These are phyloP conservation scores for Drosophila phalerata DNA, from an alignment of 2,888 invertebrate species.

Conservation along the genomic window DNA sequence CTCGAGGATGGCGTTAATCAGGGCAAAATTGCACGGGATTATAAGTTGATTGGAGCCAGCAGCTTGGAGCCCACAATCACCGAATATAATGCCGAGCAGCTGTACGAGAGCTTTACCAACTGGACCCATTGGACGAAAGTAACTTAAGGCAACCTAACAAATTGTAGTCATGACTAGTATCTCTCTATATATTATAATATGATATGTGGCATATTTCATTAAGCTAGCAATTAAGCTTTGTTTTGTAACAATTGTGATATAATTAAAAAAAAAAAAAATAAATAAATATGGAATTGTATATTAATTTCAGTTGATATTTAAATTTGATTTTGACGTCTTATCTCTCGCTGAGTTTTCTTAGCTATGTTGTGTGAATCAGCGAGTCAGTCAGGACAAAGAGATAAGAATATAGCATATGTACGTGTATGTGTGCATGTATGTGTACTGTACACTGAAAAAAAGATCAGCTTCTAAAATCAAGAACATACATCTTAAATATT, in stretches of 20 bases:
- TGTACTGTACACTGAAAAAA: no score
- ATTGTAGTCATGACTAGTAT: slow-evolving; percentile 35
- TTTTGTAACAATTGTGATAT: slow-evolving; percentile 51
- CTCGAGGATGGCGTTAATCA: slow-evolving; percentile 88
- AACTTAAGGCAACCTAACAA: slow-evolving; percentile 6
- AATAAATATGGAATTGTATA: background rate
- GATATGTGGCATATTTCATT: slow-evolving; percentile 55
- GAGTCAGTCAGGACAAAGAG: no score
- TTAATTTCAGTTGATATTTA: slow-evolving; percentile 1
- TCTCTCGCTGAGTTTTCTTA: background rate
- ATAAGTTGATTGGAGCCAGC: slow-evolving; percentile 89
- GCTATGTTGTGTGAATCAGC: no score
- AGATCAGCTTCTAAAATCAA: no score
- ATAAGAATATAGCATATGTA: no score
- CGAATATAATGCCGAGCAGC: slow-evolving; percentile 89
- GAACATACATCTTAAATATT: no score
- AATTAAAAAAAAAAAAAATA: slow-evolving; percentile 19
- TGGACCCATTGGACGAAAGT: slow-evolving; percentile 88
- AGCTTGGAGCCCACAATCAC: slow-evolving; percentile 88
- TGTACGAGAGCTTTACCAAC: slow-evolving; percentile 88
- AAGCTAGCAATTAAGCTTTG: slow-evolving; percentile 43
- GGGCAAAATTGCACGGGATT: slow-evolving; percentile 88
- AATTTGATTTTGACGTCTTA: no score
- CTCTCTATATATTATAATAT: slow-evolving; percentile 6
- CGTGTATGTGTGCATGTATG: no score